Evolutionary conservation across 1,140 invertebrate genomes (phyloP), one percentile per base, ranked within the genome.

Genomic region (Ooceraea biroi): DNA sequence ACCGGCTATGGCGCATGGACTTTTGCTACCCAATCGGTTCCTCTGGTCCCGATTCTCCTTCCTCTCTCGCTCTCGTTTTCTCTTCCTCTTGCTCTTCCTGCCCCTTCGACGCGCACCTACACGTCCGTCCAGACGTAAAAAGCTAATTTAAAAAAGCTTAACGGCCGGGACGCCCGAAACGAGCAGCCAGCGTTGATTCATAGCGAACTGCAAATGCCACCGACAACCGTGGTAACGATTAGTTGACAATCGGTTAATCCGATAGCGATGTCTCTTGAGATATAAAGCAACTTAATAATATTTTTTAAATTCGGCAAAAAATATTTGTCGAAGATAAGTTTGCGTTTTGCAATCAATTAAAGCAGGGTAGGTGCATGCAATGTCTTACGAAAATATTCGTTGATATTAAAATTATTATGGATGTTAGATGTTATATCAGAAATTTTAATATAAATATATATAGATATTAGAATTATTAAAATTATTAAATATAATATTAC

Each of bases 131-230:
- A 88, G 76, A 91, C 90, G 76, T 92, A 91, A 92, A 92, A 92
- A 91, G 85, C 90, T 91, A 90, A 92, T 92, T 91, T 91, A 90
- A 91, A 91, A 92, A 91, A 90, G 76, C 87, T 92, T 91, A 92
- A 90, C 90, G 86, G 89, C 84, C 86, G 82, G 36, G 76, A 80
- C 76, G 69, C 65, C 65, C 76, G 76, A 89, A 85, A 66, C 78
- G 86, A 83, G 84, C 85, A 57, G 87, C 44, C 69, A 63, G 73
- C 88, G 84, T 86, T 85, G 88, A 87, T 91, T 85, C 85, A 63
- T 73, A 57, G 83, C 85, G 85, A 86, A 86, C 83, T 71, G 30
- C 76, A 86, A 85, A 85, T 60, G 71, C 72, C 60, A 76, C 71
- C 78, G 78, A 82, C 68, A 82, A 44, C 66, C 73, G 48, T 55